Base-by-base conservation (phyloP, 2,113 vertebrate species). In the Gasterosteus aculeatus region DNA sequence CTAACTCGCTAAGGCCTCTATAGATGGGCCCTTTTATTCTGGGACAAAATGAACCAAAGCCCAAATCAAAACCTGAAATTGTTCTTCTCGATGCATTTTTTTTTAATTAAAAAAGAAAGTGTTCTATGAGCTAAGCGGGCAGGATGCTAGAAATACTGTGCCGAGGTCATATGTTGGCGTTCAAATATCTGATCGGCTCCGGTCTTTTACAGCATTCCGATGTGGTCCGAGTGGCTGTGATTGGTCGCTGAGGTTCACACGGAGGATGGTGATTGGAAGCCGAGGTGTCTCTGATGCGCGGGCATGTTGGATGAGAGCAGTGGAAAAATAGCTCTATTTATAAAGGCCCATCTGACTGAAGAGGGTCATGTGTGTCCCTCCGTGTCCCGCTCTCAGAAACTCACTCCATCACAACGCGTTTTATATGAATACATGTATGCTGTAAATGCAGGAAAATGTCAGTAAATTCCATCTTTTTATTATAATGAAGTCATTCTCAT, bases 261-360 rank as follows among this genome's bases (percentile, higher is more conserved):
- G 7, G 64, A 19, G 11, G 42, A 0, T 11, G 9, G 19, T 15
- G 77, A 82, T 77, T 84, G 81, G 79, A 65, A 2, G 72, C 46
- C 2, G 56, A 31, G 46, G 42, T 11, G 41, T 84, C 67, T 39
- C 47, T 72, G 64, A 70, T 68, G 59, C 7, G 60, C 57, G 11
- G 60, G 35, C 64, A 0, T 69, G 79, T 86, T 89, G 86, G 89
- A 88, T 14, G 15, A 2, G 59, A 70, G 81, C 78, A 85, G 56
- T 73, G 89, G 90, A 92, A 92, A 90, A 85, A 90, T 85, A 88
- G 38, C 10, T 84, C 89, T 90, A 90, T 92, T 90, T 92, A 83
- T 92, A 92, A 88, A 91, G 83, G 51, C 86, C 86, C 83, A 85
- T 88, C 88, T 78, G 80, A 82, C 72, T 33, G 72, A 81, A 85